Base-by-base conservation (phyloP, 2,888 invertebrate genomes). In the Melanchra persicariae region DNA sequence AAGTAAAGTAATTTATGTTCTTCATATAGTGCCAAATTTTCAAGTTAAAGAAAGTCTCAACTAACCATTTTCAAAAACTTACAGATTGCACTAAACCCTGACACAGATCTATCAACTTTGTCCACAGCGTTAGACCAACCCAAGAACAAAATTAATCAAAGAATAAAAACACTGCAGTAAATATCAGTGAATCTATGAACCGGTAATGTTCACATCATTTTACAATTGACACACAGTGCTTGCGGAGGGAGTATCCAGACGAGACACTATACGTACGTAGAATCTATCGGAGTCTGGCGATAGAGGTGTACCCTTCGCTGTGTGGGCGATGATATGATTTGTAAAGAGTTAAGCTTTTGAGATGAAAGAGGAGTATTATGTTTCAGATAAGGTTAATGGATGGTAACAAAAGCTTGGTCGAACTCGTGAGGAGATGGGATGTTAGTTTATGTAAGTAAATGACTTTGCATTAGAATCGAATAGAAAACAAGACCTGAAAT, bases 161-260 rank as follows among this genome's bases (percentile, higher is more conserved):
- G 34, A 34, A 34, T 8, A 34, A 34, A 34, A 7, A 51, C 26
- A 30, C 12, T n/a, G 17, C 37, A 24, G 5, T 37, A 45, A 43
- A 45, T 40, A 47, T 26, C 47, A 12, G 2, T 40, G 47, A 63
- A 26, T 54, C n/a, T 61, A 62, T 62, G 30, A 73, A 22, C 8
- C 4, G 5, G 5, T 22, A 26, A 79, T 57, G 26, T 34, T 24
- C 17, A 51, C 63, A 74, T 80, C n/a, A 57, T 74, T 77, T 58
- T 55, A n/a, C 54, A 73, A 73, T 73, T 75, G 79, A 79, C 47
- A 64, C 34, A 52, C 57, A 37, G 57, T 49, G 19, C 12, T 59
- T 40, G 51, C 19, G 6, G 45, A 61, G 79, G 79, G 76, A 54
- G 47, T 52, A 65, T 51, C 60, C 75, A 76, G 76, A 66, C 76